Evolutionary conservation across 2,113 vertebrate species (phyloP).

Genomic region (Saguinus imperator): DNA sequence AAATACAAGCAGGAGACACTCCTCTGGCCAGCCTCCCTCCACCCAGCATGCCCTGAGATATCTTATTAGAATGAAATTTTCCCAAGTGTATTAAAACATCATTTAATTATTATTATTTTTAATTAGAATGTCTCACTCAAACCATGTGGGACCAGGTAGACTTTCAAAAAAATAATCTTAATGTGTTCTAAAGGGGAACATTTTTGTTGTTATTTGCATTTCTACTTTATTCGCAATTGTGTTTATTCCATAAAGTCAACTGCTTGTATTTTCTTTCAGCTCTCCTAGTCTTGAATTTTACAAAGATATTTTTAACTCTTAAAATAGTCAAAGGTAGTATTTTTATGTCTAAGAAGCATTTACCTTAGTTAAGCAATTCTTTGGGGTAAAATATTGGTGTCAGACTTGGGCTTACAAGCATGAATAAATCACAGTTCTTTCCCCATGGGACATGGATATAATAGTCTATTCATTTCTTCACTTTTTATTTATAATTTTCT

Average conservation of each 20-base stretch:
- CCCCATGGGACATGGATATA: not conserved
- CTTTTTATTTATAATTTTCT: conserved; percentile 39
- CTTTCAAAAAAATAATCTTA: not conserved
- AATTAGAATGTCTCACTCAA: conserved; percentile 21
- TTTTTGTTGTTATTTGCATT: conserved; percentile 40
- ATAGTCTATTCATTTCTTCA: not conserved
- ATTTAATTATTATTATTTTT: conserved; percentile 56
- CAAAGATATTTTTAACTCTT: not conserved
- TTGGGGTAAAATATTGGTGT: conserved; percentile 1
- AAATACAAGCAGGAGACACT: conserved; percentile 36
- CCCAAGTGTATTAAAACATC: not conserved
- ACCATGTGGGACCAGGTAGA: not conserved
- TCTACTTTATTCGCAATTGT: not conserved
- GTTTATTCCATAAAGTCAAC: conserved; percentile 47
- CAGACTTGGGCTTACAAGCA: not conserved
- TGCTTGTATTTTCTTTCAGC: not conserved
- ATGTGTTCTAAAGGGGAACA: not conserved
- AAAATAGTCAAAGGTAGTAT: conserved; percentile 36
- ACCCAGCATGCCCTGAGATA: fast-evolving
- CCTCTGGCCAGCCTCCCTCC: not conserved
- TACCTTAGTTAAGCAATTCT: not conserved
- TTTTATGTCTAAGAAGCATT: conserved; percentile 36
- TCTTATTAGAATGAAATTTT: conserved; percentile 20
- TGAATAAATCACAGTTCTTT: not conserved
- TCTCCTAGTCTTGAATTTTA: not conserved